A percentile compares a stretch with the other conserved stretches of the same genome.
These are phyloP conservation scores for Junco hyemalis DNA, from an alignment of 2,113 vertebrate species.

Conservation along the genomic window DNA sequence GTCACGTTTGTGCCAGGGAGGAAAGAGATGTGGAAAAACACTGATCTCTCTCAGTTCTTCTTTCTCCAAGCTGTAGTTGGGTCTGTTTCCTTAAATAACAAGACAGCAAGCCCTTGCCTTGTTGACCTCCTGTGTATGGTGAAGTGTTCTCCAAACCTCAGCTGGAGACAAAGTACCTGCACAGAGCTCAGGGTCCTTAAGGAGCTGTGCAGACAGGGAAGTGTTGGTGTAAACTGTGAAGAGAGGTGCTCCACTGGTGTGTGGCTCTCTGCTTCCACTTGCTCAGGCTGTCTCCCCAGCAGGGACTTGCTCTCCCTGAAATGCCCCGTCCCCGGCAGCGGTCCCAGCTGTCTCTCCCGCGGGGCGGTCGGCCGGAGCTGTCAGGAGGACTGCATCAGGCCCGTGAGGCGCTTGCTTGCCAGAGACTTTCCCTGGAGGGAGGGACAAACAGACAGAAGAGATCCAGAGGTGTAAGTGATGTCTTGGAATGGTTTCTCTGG, in stretches of 20 bases:
- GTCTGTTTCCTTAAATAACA: neutral
- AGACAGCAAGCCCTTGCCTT: neutral
- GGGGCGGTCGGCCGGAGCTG: constrained; percentile 5
- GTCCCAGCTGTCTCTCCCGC: constrained; percentile 34
- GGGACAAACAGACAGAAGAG: constrained; percentile 18
- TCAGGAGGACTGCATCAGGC: constrained; percentile 98
- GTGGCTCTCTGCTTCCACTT: neutral
- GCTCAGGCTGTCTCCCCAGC: constrained; percentile 27
- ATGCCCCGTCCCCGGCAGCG: constrained; percentile 17
- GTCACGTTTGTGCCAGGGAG: constrained; percentile 1
- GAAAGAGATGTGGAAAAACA: constrained; percentile 24
- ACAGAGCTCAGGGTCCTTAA: neutral
- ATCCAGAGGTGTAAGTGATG: neutral
- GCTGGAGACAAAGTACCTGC: constrained; percentile 16
- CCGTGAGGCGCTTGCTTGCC: constrained; percentile 92
- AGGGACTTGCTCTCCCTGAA: constrained; percentile 51
- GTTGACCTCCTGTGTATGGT: neutral
- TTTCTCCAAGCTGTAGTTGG: neutral
- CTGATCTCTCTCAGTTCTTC: neutral
- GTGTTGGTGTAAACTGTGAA: constrained; percentile 38
- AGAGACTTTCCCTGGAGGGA: constrained; percentile 89
- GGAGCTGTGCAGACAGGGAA: constrained; percentile 51
- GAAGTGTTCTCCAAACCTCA: neutral
- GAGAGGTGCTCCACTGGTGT: neutral
- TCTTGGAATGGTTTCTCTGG: neutral